phyloP scores from a whole-genome alignment of 2,113 vertebrate genomes.

The Otocyon megalotis region DNA sequence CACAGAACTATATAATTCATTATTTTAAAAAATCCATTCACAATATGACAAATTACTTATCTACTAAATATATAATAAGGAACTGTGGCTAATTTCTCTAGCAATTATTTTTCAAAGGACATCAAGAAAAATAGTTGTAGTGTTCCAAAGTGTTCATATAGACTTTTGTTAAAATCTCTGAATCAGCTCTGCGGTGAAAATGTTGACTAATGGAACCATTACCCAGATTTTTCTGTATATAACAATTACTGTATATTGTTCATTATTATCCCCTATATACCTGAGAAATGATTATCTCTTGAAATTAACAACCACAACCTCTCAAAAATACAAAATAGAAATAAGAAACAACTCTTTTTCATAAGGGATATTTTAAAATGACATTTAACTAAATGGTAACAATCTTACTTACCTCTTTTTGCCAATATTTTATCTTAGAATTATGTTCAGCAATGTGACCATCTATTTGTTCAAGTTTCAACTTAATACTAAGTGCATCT shows the following conservation, averaged over 20 bases:
- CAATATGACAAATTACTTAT: not conserved
- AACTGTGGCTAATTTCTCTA: not conserved
- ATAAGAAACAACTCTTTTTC: not conserved
- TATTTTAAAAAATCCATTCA: not conserved
- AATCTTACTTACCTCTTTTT: constrained; percentile 93
- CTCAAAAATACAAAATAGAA: not conserved
- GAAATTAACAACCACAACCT: constrained; percentile 32
- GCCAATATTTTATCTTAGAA: constrained; percentile 95
- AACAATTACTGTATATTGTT: not conserved
- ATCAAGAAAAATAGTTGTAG: not conserved
- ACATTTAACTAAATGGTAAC: not conserved
- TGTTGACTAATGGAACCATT: not conserved
- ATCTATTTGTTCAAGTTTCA: constrained; percentile 94
- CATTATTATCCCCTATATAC: not conserved
- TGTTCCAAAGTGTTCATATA: not conserved
- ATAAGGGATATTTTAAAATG: constrained; percentile 2
- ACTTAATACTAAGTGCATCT: constrained; percentile 93
- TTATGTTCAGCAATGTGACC: constrained; percentile 91
- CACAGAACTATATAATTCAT: not conserved
- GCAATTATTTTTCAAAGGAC: not conserved
- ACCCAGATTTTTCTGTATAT: not conserved
- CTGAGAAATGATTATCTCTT: not conserved
- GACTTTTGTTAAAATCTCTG: constrained; percentile 16
- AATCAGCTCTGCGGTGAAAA: not conserved
- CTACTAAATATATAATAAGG: not conserved